These are phyloP conservation scores for Rhinolophus sinicus DNA, from an alignment of 2,113 vertebrate genomes.

Conservation along the genomic window DNA sequence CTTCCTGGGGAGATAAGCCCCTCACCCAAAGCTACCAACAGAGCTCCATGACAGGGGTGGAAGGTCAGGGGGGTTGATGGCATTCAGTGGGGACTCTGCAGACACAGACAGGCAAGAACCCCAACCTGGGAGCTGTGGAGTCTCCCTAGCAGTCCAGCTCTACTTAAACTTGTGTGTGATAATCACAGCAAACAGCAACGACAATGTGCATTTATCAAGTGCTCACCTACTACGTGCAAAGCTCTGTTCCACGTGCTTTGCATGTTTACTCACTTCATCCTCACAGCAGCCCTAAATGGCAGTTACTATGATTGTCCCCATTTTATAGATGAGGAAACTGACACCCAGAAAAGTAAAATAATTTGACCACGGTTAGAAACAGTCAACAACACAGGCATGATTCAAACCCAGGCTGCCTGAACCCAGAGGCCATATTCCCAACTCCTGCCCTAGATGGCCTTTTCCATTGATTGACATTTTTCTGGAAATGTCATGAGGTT, in stretches of 20 bases:
- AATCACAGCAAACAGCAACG: neutral
- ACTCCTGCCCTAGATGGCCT: neutral
- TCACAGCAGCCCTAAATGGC: neutral
- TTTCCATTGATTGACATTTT: neutral
- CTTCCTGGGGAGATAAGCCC: neutral
- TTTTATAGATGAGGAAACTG: neutral
- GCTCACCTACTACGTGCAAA: neutral
- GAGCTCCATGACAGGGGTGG: rapidly evolving
- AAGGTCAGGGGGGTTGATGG: neutral
- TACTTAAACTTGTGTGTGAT: neutral
- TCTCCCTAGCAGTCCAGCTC: neutral
- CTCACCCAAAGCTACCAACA: neutral
- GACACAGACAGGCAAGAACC: neutral
- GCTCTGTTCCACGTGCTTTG: neutral
- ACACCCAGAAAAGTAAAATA: neutral
- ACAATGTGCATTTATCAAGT: neutral
- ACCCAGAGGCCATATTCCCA: neutral
- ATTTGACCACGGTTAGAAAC: neutral
- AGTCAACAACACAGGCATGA: rapidly evolving
- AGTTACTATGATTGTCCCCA: neutral
- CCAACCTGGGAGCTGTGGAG: neutral
- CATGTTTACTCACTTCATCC: neutral
- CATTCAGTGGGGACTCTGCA: neutral
- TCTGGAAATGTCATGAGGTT: neutral
- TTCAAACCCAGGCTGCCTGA: neutral